Evolutionary conservation across 2,888 invertebrate genomes (phyloP), one percentile per base, ranked within the genome.

Genomic region (Lapara coniferarum): DNA sequence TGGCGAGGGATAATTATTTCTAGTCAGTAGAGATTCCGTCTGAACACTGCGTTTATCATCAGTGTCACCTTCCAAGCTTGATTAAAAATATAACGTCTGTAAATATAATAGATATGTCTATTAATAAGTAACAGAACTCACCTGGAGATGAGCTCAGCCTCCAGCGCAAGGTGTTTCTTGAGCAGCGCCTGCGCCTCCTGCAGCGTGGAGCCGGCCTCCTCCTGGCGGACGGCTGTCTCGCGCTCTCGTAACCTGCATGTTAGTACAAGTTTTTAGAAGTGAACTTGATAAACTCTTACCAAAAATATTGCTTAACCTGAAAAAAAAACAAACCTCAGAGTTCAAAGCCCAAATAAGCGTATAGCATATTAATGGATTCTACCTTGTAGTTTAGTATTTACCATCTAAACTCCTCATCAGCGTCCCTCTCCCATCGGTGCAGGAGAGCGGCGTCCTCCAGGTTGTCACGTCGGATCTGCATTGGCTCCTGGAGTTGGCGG

Each of bases 381-480:
- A 25, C 1, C 2, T 2, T 25, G 10, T n/a, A 10, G 25, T 12
- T n/a, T 3, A 10, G 8, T 2, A 12, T 94, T 92, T n/a, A 99
- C 99, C 99, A 99, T 75, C 97, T 96, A 69, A 98, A 84, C 87
- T 99, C 99, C 84, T 99, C 99, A 72, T 98, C 98, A 0, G 98
- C 97, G 83, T 99, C 99, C 37, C 98, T 94, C 63, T 97, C 95
- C 94, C 98, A 98, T 82, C 98, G 97, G 83, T 98, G 98, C 74
- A 99, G 91, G 63, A 97, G 93, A 4, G 96, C 95, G 0, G 99
- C 98, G 75, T 99, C 99, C 83, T 98, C 98, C 53, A 99, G 92
- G 86, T 98, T 98, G 81, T 99, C 99, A 55, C 98, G 95, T 0
- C 98, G 95, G 73, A 98, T 98, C 85, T 98, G 97, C 87, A 98